Base-by-base conservation (phyloP, 37 sponge, comb jelly and placozoan genomes). In the Bolinopsis microptera region DNA sequence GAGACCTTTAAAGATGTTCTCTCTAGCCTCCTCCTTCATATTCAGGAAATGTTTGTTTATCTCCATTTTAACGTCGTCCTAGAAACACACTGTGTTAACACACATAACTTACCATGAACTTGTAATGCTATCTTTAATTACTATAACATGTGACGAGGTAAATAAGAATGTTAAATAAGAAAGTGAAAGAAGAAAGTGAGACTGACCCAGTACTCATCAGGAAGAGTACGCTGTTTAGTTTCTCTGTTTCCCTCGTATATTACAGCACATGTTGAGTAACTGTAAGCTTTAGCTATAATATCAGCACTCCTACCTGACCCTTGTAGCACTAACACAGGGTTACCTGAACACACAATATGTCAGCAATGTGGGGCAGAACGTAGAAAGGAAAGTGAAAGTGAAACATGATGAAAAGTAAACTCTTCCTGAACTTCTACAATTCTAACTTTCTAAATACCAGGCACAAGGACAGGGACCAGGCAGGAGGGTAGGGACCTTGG, bases 1-100 rank as follows among this genome's bases (percentile, higher is more conserved):
- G 5, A 72, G 31, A n/a, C 74, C 31, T 3, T n/a, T 2, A 21
- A 72, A 72, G 22, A 72, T 72, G 26, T 48, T 48, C 5, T 48
- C 61, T 13, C 61, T 77, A 34, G 32, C 80, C 21, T 77, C 80
- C 21, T 77, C 80, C 36, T 77, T 77, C 36, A 77, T 34, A 3
- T 18, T 1, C 9, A 77, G 9, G 36, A 77, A 77, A 18, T 77
- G 80, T 32, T 18, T 77, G 80, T 77, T 77, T 77, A 77, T 77
- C 37, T 77, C 80, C 80, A 77, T 77, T 36, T 32, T 77, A 35
- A 77, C 80, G 0, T 77, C 80, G 36, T 77, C 80, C 80, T 77
- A 30, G 80, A 35, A 24, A 72, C 5, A 24, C 30, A 28, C 18
- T 67, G 30, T 23, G 3, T 3, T 72, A 28, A 72, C 26, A 72